phyloP scores from a whole-genome alignment of 64 coral and sea anemone genomes.

The Anthopleura sola region DNA sequence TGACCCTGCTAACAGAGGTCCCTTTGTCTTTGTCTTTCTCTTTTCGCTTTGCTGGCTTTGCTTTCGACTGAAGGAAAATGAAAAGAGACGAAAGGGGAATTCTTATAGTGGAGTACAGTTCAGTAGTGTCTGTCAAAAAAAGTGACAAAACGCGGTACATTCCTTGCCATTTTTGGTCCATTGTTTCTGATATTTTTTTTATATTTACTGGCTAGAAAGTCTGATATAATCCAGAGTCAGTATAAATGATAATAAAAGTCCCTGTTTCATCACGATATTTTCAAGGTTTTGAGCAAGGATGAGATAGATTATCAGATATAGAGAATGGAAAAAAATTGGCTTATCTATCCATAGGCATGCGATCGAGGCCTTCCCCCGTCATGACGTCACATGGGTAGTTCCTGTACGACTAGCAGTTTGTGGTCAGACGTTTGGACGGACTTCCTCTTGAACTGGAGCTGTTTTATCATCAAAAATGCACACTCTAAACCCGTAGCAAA shows the following conservation, averaged over 20 bases:
- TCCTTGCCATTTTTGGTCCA: no score
- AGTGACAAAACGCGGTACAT: not conserved
- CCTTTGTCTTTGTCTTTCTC: no score
- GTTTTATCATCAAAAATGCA: slow-evolving; percentile 32
- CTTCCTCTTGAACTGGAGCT: not conserved
- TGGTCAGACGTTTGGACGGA: not conserved
- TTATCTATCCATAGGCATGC: slow-evolving; percentile 16
- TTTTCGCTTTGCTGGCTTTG: no score
- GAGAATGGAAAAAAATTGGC: not conserved
- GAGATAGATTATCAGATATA: no score
- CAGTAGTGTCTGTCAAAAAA: no score
- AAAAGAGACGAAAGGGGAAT: no score
- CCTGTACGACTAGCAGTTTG: not conserved
- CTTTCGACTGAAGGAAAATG: not conserved
- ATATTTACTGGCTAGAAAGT: not conserved
- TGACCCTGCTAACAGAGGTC: no score
- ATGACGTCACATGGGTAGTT: slow-evolving; percentile 28
- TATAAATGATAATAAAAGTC: not conserved
- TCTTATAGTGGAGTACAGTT: no score
- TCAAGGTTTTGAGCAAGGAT: not conserved
- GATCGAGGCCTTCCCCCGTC: slow-evolving; percentile 4
- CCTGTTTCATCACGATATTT: not conserved
- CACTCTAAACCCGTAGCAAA: slow-evolving; percentile 3
- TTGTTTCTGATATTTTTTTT: not conserved
- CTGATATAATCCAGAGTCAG: not conserved